These are phyloP conservation scores for Seriola aureovittata DNA, from an alignment of 2,113 vertebrate species.

Conservation along the genomic window DNA sequence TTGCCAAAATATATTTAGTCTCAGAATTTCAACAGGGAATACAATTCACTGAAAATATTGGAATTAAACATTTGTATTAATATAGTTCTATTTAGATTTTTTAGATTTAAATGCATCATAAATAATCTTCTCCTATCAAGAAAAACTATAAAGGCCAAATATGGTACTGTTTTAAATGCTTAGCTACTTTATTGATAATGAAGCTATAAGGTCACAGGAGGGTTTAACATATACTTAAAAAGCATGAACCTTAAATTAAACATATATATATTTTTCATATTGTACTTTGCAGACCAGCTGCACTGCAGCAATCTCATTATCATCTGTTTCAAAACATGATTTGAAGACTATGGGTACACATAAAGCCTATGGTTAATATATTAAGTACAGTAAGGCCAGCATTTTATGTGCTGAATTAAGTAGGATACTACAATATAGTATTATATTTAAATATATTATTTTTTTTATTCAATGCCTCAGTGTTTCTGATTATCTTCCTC, in stretches of 20 bases:
- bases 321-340: background rate
- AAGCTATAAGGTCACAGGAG: too few relatives aligned
- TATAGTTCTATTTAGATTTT: background rate
- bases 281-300: background rate
- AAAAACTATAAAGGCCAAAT: background rate
- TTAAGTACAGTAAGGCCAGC: too few relatives aligned
- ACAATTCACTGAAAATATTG: background rate
- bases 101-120: background rate
- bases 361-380: too few relatives aligned
- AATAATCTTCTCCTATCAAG: background rate
- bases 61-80: background rate
- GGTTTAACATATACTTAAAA: too few relatives aligned
- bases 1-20: background rate
- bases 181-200: too few relatives aligned
- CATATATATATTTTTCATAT: background rate
- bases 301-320: too few relatives aligned
- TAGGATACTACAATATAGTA: too few relatives aligned
- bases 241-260: background rate
- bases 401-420: too few relatives aligned
- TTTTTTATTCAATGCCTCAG: too few relatives aligned
- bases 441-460: too few relatives aligned
- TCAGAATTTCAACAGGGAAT: background rate
- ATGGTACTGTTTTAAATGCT: background rate
- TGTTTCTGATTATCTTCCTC: too few relatives aligned
- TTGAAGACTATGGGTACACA: background rate